A percentile compares a stretch with the other conserved stretches of the same genome.
These are phyloP conservation scores for Babylonia areolata DNA, from an alignment of 1,140 invertebrate genomes.

Conservation along the genomic window DNA sequence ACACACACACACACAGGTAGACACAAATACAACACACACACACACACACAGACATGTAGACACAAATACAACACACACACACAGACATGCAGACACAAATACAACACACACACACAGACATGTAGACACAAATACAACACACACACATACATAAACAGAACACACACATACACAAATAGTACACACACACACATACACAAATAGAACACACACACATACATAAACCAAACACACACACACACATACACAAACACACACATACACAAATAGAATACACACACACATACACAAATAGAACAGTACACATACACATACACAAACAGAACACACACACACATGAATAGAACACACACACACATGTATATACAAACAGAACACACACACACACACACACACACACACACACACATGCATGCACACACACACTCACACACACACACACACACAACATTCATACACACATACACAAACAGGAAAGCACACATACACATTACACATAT, in stretches of 20 bases:
- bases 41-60: not conserved
- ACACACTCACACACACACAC: too few species aligned
- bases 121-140: not conserved
- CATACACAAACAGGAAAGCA: not conserved
- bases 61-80: not conserved
- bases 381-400: not conserved
- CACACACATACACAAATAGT: too few species aligned
- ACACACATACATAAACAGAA: too few species aligned
- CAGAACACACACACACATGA: too few species aligned
- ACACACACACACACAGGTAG: too few species aligned
- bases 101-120: not conserved
- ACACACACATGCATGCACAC: not conserved
- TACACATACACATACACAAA: not conserved
- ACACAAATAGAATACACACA: too few species aligned
- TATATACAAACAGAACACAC: not conserved
- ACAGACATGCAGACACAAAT: too few species aligned
- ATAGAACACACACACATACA: not conserved
- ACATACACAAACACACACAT: too few species aligned
- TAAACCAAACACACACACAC: too few species aligned
- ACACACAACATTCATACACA: too few species aligned
- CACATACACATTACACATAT: not conserved
- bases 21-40: too few species aligned
- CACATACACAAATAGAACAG: not conserved
- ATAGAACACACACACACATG: not conserved
- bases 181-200: not conserved